Evolutionary conservation across 2,888 invertebrate genomes (phyloP), one percentile per base, ranked within the genome.

Genomic region (Andrena flavipes): DNA sequence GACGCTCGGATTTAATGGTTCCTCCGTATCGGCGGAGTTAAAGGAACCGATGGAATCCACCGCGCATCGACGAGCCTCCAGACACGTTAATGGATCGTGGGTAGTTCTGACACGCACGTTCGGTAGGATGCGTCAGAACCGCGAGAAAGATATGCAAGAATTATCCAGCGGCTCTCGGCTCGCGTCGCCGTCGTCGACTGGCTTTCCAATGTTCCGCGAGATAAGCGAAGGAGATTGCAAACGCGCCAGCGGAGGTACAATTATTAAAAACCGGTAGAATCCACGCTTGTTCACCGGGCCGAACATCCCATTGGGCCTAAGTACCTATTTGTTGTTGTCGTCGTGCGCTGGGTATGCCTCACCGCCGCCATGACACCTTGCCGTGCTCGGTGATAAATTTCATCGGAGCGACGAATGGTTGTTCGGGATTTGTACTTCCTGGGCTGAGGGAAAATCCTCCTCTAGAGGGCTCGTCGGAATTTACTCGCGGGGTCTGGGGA

Each of bases 251-350:
- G 60, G 77, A 76, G 62, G 76, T 76, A 82, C 84, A 88, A 88
- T 88, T 88, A 88, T 88, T 88, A 88, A 88, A 87, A 88, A 88
- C 88, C 88, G 87, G 87, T 88, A 88, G 85, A 88, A 88, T 88
- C 83, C 87, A 80, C 71, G 87, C 84, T 88, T 87, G 87, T 87
- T 86, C 84, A 62, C 48, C 68, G 71, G 3, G 51, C 64, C 64
- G 87, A 84, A 87, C 88, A 87, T 87, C 84, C 82, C 79, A 85
- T 79, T 82, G 76, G 79, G 69, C 82, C 84, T 87, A 88, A 88
- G 88, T 88, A 88, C 88, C 88, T 88, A 88, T 88, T 88, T 87
- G 88, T 88, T 88, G 88, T 85, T 87, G 88, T 88, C 88, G 88
- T 80, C 56, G 56, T 26, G 10, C 56, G 54, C 73, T 63, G 63